Percentiles rank a stretch among this genome's conserved stretches.
These are phyloP conservation scores for Ctenochaetus hawaiiensis DNA, from an alignment of 2,797 vertebrate genomes.

Conservation along the genomic window DNA sequence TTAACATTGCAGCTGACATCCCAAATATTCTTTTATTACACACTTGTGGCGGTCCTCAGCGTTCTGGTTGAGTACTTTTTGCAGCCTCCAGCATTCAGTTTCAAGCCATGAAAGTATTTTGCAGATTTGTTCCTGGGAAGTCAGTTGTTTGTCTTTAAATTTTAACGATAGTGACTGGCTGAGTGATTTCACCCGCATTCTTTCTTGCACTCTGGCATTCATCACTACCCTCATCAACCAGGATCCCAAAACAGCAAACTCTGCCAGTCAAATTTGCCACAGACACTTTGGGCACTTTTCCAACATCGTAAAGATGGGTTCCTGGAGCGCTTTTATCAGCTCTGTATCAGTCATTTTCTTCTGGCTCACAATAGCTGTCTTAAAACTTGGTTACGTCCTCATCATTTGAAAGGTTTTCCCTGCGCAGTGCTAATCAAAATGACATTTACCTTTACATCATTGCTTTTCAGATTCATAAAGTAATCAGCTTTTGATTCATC, in stretches of 20 bases:
- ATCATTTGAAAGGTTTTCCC: constrained; percentile 21
- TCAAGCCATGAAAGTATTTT: constrained; percentile 63
- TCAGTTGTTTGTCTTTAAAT: constrained; percentile 73
- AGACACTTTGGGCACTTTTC: background rate
- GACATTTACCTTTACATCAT: constrained; percentile 14
- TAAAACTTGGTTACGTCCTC: background rate
- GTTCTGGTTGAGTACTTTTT: constrained; percentile 35
- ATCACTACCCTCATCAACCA: constrained; percentile 72
- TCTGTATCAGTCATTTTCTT: constrained; percentile 45
- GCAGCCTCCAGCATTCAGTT: constrained; percentile 74
- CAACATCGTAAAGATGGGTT: constrained; percentile 32
- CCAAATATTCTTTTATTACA: constrained; percentile 29
- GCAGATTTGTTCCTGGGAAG: constrained; percentile 75
- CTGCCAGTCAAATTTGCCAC: constrained; percentile 58
- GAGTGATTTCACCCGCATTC: constrained; percentile 56
- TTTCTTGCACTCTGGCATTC: constrained; percentile 68
- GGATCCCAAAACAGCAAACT: constrained; percentile 60
- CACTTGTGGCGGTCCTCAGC: constrained; percentile 38
- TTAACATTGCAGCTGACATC: constrained; percentile 37
- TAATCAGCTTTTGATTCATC: constrained; percentile 65
- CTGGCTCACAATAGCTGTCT: constrained; percentile 24
- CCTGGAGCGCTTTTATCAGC: constrained; percentile 23
- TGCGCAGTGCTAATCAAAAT: constrained; percentile 38
- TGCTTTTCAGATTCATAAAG: constrained; percentile 50
- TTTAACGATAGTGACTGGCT: constrained; percentile 45